A percentile compares a stretch with the other conserved stretches of the same genome.
These are phyloP conservation scores for Myanophis thanlyinensis DNA, from an alignment of 2,113 vertebrate genomes.

Conservation along the genomic window DNA sequence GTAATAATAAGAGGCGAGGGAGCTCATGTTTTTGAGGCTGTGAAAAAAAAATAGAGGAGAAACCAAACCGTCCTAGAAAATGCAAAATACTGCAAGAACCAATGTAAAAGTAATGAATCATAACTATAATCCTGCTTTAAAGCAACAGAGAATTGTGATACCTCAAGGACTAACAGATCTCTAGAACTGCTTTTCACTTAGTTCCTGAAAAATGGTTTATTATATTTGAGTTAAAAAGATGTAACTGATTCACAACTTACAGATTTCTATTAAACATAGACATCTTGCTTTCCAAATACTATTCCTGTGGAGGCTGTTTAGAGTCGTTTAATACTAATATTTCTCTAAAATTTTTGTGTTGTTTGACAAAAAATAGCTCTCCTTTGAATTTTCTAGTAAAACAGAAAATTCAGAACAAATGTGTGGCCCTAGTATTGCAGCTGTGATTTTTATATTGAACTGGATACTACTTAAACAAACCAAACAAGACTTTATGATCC, in stretches of 20 bases:
- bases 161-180: background rate
- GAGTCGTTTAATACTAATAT: background rate
- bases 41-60: background rate
- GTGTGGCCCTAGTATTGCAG: background rate
- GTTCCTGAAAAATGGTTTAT: background rate
- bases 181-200: background rate
- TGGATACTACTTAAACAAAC: background rate
- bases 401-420: background rate
- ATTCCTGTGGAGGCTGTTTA: background rate
- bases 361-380: background rate
- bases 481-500: background rate
- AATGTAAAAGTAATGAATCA: background rate
- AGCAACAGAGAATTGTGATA: background rate
- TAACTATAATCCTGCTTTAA: background rate
- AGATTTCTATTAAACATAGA: background rate
- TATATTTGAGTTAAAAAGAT: background rate
- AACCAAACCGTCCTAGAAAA: background rate
- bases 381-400: background rate
- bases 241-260: background rate
- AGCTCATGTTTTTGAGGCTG: background rate
- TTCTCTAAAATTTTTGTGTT: background rate
- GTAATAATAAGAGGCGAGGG: background rate
- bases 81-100: background rate
- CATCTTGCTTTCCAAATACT: background rate
- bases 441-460: background rate